Evolutionary conservation across 1,140 invertebrate genomes (phyloP).

Genomic region (Aphelinus certus): DNA sequence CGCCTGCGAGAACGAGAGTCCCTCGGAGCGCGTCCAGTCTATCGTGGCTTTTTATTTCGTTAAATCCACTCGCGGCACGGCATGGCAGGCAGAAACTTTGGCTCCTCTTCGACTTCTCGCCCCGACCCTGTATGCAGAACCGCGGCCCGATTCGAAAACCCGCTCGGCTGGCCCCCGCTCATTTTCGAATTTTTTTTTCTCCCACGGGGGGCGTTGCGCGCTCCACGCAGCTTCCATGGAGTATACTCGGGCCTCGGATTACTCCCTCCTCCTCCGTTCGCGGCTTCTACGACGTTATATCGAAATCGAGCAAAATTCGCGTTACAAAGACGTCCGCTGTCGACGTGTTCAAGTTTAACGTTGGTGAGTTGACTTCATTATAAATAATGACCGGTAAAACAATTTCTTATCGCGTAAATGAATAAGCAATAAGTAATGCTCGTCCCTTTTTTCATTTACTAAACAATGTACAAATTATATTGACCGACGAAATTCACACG

Average conservation of each 20-base stretch:
- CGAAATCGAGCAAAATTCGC: too few relatives aligned
- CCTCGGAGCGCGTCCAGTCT: conserved; percentile 65
- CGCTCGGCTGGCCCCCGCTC: neutral
- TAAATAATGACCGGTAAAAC: too few relatives aligned
- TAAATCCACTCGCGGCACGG: conserved; percentile 43
- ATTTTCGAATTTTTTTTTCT: neutral
- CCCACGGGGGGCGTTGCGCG: conserved; percentile 22
- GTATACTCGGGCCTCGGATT: neutral
- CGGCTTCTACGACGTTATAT: too few relatives aligned
- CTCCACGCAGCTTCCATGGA: neutral
- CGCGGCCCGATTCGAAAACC: conserved; percentile 19
- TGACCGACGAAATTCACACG: too few relatives aligned
- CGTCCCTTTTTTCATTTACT: too few relatives aligned
- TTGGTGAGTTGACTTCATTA: too few relatives aligned
- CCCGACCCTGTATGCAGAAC: neutral
- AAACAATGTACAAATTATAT: too few relatives aligned
- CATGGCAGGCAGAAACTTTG: conserved; percentile 60
- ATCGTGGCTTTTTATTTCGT: conserved; percentile 40
- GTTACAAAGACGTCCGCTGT: neutral
- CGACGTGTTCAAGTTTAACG: neutral
- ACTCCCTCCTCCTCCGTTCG: conserved; percentile 1
- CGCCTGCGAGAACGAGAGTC: conserved; percentile 45
- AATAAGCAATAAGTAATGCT: too few relatives aligned
- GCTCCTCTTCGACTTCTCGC: conserved; percentile 48
- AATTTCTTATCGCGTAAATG: too few relatives aligned